A percentile compares a stretch with the other conserved stretches of the same genome.
Conservation (phyloP, 2,797 vertebrate genomes). For the Chrysolophus pictus region DNA sequence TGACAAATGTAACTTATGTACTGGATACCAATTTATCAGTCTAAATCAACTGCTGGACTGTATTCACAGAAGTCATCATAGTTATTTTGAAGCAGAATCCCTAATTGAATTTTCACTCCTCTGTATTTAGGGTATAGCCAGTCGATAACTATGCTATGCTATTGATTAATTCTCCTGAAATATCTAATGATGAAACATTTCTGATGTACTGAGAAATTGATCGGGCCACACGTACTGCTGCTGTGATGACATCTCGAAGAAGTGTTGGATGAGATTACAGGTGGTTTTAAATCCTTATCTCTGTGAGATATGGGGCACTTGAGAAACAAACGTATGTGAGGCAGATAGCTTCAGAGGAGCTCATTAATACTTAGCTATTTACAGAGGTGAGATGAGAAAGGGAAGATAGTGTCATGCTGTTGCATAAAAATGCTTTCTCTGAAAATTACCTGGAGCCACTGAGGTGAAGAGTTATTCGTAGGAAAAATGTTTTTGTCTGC, state of each 20-base stretch:
- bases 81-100: background rate
- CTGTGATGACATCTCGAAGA: rapidly evolving
- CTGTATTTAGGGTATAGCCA: background rate
- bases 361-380: background rate
- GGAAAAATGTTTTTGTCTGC: background rate
- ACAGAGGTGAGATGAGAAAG: background rate
- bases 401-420: background rate
- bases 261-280: background rate
- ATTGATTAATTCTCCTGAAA: background rate
- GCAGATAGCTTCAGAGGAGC: background rate
- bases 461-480: background rate
- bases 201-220: background rate
- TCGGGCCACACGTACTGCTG: background rate
- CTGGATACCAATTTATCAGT: background rate
- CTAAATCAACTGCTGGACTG: background rate
- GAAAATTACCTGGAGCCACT: background rate
- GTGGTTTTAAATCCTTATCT: background rate
- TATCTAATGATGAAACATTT: background rate
- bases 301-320: background rate
- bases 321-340: background rate
- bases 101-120: background rate
- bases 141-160: background rate
- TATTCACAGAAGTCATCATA: background rate
- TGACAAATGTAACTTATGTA: rapidly evolving
- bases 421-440: background rate